Evolutionary conservation across 2,113 vertebrate species (phyloP).

Genomic region (Rhynchomys soricoides): DNA sequence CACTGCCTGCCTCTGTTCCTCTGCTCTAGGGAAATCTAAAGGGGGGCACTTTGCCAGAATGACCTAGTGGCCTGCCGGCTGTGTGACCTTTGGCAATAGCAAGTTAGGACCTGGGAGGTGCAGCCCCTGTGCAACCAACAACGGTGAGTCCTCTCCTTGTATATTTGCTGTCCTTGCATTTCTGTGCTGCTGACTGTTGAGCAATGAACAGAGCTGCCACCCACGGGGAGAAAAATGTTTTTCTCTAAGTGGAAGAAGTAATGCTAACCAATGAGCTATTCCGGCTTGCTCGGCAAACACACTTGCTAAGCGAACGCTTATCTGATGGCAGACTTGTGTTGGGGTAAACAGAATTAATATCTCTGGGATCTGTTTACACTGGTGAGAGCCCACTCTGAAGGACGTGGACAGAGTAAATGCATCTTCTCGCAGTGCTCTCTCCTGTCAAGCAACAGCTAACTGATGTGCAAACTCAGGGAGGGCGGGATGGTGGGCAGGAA

Average conservation of each 20-base stretch:
- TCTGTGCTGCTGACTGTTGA: constrained; percentile 41
- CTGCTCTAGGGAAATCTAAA: not conserved
- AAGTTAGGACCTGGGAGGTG: not conserved
- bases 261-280: constrained; percentile 13
- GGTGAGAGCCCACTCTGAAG: not conserved
- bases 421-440: not conserved
- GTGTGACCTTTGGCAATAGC: not conserved
- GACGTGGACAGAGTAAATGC: not conserved
- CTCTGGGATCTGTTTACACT: constrained; percentile 59
- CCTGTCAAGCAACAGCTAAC: not conserved
- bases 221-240: constrained; percentile 58
- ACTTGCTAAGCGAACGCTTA: constrained; percentile 66
- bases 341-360: constrained; percentile 60
- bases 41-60: not conserved
- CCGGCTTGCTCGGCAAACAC: constrained; percentile 35
- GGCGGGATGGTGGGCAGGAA: not conserved
- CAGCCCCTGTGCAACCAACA: accelerated
- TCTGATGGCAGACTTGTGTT: constrained; percentile 60
- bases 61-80: not conserved
- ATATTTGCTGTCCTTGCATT: not conserved
- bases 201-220: constrained; percentile 10
- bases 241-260: constrained; percentile 53
- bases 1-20: not conserved
- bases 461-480: accelerated
- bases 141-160: not conserved